A percentile compares a stretch with the other conserved stretches of the same genome.
These are phyloP conservation scores for Hemiprocne comata DNA, from an alignment of 2,113 vertebrate genomes.

Conservation along the genomic window DNA sequence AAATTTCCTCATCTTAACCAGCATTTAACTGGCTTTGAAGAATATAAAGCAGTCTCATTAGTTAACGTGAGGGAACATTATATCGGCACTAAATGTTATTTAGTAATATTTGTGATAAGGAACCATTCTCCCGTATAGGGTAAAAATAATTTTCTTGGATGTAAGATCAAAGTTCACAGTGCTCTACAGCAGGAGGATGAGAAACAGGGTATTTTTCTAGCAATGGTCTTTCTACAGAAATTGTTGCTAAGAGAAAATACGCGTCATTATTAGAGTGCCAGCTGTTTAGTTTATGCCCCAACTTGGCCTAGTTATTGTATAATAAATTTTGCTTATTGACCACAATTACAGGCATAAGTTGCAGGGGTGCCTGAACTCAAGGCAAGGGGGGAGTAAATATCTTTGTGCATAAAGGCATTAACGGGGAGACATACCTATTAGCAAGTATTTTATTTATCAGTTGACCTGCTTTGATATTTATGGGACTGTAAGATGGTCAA, in stretches of 20 bases:
- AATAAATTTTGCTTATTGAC: background rate
- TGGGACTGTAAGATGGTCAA: background rate
- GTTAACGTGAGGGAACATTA: background rate
- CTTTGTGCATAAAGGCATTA: background rate
- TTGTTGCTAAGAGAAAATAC: background rate
- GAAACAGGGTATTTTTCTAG: background rate
- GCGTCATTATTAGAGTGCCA: background rate
- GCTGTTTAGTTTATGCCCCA: background rate
- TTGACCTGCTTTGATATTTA: background rate
- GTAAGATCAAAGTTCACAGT: background rate
- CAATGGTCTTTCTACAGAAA: background rate
- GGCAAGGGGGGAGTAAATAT: background rate
- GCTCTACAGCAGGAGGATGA: background rate
- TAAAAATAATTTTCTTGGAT: background rate
- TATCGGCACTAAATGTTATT: background rate
- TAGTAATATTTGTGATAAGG: background rate
- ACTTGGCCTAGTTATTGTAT: background rate
- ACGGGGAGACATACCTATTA: background rate
- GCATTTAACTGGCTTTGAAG: background rate
- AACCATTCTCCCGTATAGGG: background rate
- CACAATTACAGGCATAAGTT: background rate
- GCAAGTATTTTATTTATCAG: background rate
- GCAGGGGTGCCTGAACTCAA: background rate
- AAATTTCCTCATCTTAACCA: background rate
- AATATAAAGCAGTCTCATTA: background rate